These are phyloP conservation scores for Ficedula albicollis DNA, from an alignment of 2,797 vertebrate genomes.

Conservation along the genomic window DNA sequence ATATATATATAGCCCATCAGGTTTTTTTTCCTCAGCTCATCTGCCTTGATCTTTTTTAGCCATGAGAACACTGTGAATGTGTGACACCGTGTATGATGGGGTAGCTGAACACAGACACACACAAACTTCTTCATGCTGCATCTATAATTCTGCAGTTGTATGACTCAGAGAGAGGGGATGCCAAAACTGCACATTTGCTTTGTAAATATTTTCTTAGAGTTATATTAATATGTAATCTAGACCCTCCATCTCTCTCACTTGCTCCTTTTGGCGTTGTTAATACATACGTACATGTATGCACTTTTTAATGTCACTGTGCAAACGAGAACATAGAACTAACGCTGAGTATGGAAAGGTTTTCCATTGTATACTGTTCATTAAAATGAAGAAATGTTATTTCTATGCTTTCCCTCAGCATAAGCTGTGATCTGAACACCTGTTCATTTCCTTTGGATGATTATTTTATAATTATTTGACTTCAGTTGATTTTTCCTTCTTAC, in stretches of 20 bases:
- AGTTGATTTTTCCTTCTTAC: not conserved
- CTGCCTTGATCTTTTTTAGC: not conserved
- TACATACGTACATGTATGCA: not conserved
- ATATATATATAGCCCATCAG: not conserved
- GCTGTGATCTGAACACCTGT: not conserved
- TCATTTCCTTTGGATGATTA: not conserved
- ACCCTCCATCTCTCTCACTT: not conserved
- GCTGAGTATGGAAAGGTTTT: not conserved
- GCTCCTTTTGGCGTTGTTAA: not conserved
- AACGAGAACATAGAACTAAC: not conserved
- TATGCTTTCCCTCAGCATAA: not conserved
- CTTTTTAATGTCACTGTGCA: not conserved
- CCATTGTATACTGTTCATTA: not conserved
- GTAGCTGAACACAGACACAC: not conserved
- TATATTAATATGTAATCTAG: not conserved
- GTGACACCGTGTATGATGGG: not conserved
- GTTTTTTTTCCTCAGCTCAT: not conserved
- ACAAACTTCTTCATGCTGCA: not conserved
- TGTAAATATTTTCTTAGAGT: constrained; percentile 60
- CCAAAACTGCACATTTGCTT: constrained; percentile 39
- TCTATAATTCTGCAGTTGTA: not conserved
- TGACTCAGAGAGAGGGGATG: constrained; percentile 1
- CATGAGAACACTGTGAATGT: not conserved
- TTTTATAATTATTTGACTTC: not conserved
- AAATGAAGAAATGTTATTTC: not conserved